Evolutionary conservation across 2,113 vertebrate genomes (phyloP).

Genomic region (Dicerorhinus sumatrensis): DNA sequence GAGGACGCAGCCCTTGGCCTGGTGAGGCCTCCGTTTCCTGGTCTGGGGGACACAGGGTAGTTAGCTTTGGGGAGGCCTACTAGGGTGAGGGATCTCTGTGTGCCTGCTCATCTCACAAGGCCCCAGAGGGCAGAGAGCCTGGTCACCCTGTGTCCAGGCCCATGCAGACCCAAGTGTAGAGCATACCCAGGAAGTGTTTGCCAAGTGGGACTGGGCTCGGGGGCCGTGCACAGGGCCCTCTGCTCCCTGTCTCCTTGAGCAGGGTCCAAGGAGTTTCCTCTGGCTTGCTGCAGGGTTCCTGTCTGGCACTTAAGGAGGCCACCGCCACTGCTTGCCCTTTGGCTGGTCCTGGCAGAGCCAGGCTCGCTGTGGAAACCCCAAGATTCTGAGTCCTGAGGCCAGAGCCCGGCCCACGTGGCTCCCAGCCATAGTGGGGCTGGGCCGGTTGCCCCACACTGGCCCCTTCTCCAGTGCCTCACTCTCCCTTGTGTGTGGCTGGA

Average conservation of each 20-base stretch:
- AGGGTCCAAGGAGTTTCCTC: neutral
- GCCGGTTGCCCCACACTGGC: neutral
- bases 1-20: neutral
- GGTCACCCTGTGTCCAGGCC: neutral
- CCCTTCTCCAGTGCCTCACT: neutral
- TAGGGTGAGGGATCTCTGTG: neutral
- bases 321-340: accelerated
- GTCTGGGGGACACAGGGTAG: neutral
- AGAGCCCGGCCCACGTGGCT: neutral
- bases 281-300: neutral
- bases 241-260: neutral
- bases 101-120: neutral
- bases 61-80: too few relatives aligned
- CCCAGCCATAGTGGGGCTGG: neutral
- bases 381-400: neutral
- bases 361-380: neutral
- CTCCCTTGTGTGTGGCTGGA: neutral
- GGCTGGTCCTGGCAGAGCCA: neutral
- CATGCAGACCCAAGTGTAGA: neutral
- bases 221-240: accelerated
- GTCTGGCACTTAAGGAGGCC: neutral
- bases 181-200: neutral
- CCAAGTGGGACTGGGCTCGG: accelerated
- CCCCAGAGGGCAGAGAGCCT: neutral
- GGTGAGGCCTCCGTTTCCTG: neutral